These are phyloP conservation scores for Proctacanthus coquilletti DNA, from an alignment of 1,140 invertebrate species.

Conservation along the genomic window DNA sequence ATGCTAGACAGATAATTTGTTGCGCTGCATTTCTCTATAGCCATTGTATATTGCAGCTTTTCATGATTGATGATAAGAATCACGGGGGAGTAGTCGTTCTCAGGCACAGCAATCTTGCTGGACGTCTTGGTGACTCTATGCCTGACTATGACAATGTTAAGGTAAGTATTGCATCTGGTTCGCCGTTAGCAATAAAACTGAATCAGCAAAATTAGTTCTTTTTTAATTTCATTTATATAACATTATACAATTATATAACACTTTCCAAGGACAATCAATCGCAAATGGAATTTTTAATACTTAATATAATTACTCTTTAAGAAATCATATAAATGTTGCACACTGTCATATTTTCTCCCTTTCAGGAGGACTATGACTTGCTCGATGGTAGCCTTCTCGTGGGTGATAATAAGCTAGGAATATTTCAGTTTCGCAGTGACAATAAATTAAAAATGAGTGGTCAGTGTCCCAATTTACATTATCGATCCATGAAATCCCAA, in stretches of 20 bases:
- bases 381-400: conserved; percentile 23
- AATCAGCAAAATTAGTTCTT: neutral
- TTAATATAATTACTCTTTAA: no score
- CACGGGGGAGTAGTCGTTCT: conserved; percentile 20
- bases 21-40: no score
- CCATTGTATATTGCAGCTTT: conserved; percentile 16
- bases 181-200: neutral
- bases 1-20: no score
- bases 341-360: neutral
- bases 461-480: conserved; percentile 15
- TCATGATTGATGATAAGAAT: conserved; percentile 30
- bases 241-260: no score
- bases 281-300: no score
- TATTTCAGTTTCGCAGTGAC: conserved; percentile 25
- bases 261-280: no score
- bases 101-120: conserved; percentile 22
- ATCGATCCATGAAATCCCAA: conserved; percentile 8
- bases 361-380: conserved; percentile 25
- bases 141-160: conserved; percentile 40
- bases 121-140: conserved; percentile 28
- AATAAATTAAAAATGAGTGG: conserved; percentile 31
- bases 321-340: no score
- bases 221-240: conserved; percentile 5
- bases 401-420: conserved; percentile 30
- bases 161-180: conserved; percentile 27